Conservation (phyloP, 2,888 invertebrate species). For the Drosophila emarginata region DNA sequence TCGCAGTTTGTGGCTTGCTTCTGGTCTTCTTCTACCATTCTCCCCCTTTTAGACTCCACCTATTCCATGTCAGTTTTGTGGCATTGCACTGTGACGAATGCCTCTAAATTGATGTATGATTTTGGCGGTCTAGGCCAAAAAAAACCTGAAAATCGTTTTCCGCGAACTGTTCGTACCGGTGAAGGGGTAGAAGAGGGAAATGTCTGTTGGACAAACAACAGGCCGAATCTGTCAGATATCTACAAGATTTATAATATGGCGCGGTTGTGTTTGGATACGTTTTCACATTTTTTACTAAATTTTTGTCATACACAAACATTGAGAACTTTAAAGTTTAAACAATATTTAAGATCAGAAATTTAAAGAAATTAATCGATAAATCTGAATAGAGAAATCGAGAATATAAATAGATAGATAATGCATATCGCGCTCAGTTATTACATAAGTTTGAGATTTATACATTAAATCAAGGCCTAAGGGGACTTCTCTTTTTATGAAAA, state of each 20-base stretch:
- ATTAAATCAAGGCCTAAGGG: no score
- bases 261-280: not conserved
- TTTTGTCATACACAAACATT: slow-evolving; percentile 10
- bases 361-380: not conserved
- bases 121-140: slow-evolving; percentile 48
- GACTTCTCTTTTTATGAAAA: no score
- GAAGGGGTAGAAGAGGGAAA: not conserved
- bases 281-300: slow-evolving; percentile 6
- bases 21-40: slow-evolving; percentile 1
- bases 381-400: not conserved
- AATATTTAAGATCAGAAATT: not conserved
- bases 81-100: slow-evolving; percentile 65
- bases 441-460: no score
- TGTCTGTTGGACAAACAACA: slow-evolving; percentile 29
- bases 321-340: not conserved
- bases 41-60: not conserved
- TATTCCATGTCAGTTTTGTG: slow-evolving; percentile 54
- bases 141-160: slow-evolving; percentile 16
- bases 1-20: slow-evolving; percentile 4
- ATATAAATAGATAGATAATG: no score
- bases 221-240: slow-evolving; percentile 44
- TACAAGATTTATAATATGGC: slow-evolving; percentile 52
- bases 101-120: slow-evolving; percentile 71
- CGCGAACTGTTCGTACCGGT: not conserved
- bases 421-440: no score